phyloP scores from a whole-genome alignment of 2,888 invertebrate species.

The Aleiodes testaceus region DNA sequence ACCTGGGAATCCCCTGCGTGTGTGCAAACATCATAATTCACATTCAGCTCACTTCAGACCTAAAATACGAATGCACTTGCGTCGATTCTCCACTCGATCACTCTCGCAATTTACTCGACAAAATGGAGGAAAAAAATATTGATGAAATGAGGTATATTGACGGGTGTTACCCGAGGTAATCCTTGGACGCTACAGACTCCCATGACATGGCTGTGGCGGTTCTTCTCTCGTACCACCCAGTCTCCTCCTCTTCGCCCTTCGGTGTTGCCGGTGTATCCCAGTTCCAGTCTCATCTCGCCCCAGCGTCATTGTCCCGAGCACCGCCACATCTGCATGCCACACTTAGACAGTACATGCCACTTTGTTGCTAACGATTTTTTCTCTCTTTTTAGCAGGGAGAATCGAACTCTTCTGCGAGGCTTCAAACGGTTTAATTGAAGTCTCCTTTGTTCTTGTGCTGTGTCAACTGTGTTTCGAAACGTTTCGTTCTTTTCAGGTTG shows the following conservation, averaged over 20 bases:
- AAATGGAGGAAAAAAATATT: not conserved
- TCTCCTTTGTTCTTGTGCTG: not conserved
- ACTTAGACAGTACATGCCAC: conserved; percentile 61
- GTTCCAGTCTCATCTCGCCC: conserved; percentile 62
- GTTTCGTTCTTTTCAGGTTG: too few relatives aligned
- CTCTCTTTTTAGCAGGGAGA: not conserved
- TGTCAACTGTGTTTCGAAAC: not conserved
- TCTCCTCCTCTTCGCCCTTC: conserved; percentile 52
- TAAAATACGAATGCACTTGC: too few relatives aligned
- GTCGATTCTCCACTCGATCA: too few relatives aligned
- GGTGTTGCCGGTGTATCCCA: conserved; percentile 51
- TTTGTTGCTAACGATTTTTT: conserved; percentile 15
- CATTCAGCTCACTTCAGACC: too few relatives aligned
- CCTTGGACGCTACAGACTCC: conserved; percentile 88
- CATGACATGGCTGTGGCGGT: conserved; percentile 82
- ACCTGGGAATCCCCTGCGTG: too few relatives aligned
- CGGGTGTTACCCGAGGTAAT: conserved; percentile 79
- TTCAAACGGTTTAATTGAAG: conserved; percentile 4
- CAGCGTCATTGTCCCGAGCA: conserved; percentile 58
- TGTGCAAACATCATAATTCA: too few relatives aligned
- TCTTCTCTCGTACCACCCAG: conserved; percentile 53
- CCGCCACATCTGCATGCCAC: conserved; percentile 58
- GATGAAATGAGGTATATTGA: conserved; percentile 1
- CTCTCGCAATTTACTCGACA: not conserved
- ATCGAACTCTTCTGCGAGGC: not conserved